These are phyloP conservation scores for Adelges cooleyi DNA, from an alignment of 1,140 invertebrate species.

Conservation along the genomic window DNA sequence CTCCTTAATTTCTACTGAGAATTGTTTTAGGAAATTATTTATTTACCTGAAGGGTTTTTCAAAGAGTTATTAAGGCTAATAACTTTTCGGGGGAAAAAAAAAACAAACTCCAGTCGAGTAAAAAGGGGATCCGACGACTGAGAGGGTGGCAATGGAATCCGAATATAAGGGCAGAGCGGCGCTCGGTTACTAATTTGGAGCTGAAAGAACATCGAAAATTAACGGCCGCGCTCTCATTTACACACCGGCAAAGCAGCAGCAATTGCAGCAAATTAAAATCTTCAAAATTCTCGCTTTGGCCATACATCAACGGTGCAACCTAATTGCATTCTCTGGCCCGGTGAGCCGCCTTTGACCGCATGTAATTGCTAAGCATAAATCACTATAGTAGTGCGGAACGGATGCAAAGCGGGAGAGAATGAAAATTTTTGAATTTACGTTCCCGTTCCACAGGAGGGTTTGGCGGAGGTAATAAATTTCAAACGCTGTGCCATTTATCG, in stretches of 20 bases:
- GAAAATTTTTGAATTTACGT: background rate
- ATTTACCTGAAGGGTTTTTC: conserved; percentile 6
- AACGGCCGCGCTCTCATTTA: conserved; percentile 5
- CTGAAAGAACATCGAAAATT: conserved; percentile 15
- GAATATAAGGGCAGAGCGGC: background rate
- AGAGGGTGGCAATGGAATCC: background rate
- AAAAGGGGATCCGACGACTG: background rate
- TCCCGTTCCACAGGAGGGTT: background rate
- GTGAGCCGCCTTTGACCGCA: conserved; percentile 14
- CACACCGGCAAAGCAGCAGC: background rate
- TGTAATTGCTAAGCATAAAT: conserved; percentile 24
- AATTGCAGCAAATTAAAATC: conserved; percentile 24
- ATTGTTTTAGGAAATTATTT: conserved; percentile 19
- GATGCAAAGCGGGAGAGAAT: background rate
- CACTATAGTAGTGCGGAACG: background rate
- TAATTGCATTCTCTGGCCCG: conserved; percentile 22
- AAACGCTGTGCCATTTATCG: background rate
- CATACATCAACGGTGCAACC: conserved; percentile 19
- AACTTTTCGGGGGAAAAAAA: background rate
- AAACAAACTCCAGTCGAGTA: background rate
- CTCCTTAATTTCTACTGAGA: background rate
- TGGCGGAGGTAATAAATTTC: conserved; percentile 15
- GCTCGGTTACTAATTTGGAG: conserved; percentile 4
- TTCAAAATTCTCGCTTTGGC: conserved; percentile 20
- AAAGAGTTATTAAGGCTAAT: conserved; percentile 26